These are phyloP conservation scores for Blastomussa wellsi DNA, from an alignment of 92 coral and sea anemone species.

Conservation along the genomic window DNA sequence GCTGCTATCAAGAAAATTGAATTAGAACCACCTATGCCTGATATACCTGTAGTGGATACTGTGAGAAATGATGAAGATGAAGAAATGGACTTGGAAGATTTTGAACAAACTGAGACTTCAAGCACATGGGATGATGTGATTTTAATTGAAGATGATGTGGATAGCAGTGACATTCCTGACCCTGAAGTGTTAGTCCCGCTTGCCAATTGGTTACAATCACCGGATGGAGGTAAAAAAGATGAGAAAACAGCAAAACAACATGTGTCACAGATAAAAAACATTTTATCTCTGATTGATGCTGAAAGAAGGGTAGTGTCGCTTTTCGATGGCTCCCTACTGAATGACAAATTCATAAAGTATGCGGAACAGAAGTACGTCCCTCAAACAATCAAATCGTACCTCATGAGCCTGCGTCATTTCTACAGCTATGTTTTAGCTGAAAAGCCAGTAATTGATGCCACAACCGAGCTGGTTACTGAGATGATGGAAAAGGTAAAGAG, in stretches of 20 bases:
- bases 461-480: conserved; percentile 17
- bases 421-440: conserved; percentile 55
- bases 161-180: conserved; percentile 25
- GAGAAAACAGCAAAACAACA: conserved; percentile 57
- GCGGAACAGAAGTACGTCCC: conserved; percentile 43
- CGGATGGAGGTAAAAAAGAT: too few relatives aligned
- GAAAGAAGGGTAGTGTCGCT: conserved; percentile 18
- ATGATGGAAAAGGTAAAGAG: conserved; percentile 43
- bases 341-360: conserved; percentile 28
- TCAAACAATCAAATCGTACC: conserved; percentile 61
- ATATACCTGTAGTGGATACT: conserved; percentile 15
- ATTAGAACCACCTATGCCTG: conserved; percentile 8
- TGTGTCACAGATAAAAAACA: conserved; percentile 33
- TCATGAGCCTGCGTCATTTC: conserved; percentile 66
- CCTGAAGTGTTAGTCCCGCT: conserved; percentile 35
- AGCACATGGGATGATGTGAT: conserved; percentile 8
- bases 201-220: conserved; percentile 46
- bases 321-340: conserved; percentile 33
- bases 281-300: conserved; percentile 36
- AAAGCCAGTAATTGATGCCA: conserved; percentile 48
- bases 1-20: conserved; percentile 4
- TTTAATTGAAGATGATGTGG: conserved; percentile 26
- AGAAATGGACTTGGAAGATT: conserved; percentile 20
- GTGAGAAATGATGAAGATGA: conserved; percentile 28
- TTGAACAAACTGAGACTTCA: conserved; percentile 34